Evolutionary conservation across 2,797 vertebrate genomes (phyloP).

Genomic region (Loriculus beryllinus): DNA sequence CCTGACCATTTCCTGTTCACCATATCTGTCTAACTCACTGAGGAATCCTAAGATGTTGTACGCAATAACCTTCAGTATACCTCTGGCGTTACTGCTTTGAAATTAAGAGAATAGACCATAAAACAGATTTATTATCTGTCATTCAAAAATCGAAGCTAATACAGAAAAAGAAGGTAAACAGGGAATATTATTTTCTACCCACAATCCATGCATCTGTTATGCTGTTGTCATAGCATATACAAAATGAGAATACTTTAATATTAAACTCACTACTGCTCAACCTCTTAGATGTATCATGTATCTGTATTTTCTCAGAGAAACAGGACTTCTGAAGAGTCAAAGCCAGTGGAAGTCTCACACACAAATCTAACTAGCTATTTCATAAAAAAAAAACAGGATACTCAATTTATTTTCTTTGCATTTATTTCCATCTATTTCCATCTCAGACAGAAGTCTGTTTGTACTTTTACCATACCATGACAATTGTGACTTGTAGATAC

Average conservation of each 20-base stretch:
- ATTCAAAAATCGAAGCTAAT: not conserved
- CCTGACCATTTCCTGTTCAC: not conserved
- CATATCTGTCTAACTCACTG: not conserved
- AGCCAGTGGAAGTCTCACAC: not conserved
- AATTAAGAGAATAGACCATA: not conserved
- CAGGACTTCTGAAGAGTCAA: not conserved
- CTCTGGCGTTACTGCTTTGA: not conserved
- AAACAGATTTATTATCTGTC: not conserved
- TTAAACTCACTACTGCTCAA: not conserved
- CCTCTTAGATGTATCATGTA: not conserved
- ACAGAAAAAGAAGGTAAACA: not conserved
- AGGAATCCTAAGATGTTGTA: not conserved
- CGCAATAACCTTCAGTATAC: not conserved
- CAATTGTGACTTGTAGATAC: not conserved
- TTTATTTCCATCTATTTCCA: not conserved
- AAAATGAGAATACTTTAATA: not conserved
- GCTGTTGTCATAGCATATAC: not conserved
- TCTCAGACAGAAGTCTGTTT: not conserved
- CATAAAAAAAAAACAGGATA: not conserved
- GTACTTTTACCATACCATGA: not conserved
- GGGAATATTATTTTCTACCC: not conserved
- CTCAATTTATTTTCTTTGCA: not conserved
- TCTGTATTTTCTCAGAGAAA: not conserved
- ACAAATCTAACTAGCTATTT: not conserved
- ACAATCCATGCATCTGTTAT: not conserved